Percentiles rank a stretch among this genome's conserved stretches.
These are phyloP conservation scores for Venturia canescens DNA, from an alignment of 1,140 invertebrate genomes.

Conservation along the genomic window DNA sequence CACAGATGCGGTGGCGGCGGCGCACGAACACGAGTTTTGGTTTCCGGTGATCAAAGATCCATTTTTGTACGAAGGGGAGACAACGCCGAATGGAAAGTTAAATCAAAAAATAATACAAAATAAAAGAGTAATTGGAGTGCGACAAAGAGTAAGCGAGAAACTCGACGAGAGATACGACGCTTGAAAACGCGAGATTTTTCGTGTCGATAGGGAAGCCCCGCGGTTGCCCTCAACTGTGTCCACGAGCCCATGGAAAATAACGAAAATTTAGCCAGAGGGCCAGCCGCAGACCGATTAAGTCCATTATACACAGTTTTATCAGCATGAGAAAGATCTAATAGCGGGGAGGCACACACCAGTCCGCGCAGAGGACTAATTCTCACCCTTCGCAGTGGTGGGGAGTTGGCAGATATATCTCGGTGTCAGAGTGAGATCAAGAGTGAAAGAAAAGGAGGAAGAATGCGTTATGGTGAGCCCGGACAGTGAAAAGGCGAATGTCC, in stretches of 20 bases:
- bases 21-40: neutral
- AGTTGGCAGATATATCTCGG: neutral
- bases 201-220: constrained; percentile 61
- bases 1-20: neutral
- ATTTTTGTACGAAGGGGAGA: neutral
- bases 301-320: constrained; percentile 76
- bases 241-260: constrained; percentile 75
- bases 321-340: constrained; percentile 77
- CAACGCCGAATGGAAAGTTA: neutral
- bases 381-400: constrained; percentile 51
- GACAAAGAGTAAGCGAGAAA: constrained; percentile 15
- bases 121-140: neutral
- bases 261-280: constrained; percentile 73
- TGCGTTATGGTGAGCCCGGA: neutral
- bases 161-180: neutral
- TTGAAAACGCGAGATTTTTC: constrained; percentile 53
- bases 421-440: neutral
- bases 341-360: constrained; percentile 56
- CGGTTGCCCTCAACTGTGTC: constrained; percentile 44
- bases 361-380: constrained; percentile 60
- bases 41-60: neutral
- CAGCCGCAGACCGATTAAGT: constrained; percentile 73
- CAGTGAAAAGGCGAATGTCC: constrained; percentile 11
- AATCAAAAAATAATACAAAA: neutral
- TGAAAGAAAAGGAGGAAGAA: neutral